Base-by-base conservation (phyloP, 2,797 vertebrate genomes). In the Luscinia megarhynchos region DNA sequence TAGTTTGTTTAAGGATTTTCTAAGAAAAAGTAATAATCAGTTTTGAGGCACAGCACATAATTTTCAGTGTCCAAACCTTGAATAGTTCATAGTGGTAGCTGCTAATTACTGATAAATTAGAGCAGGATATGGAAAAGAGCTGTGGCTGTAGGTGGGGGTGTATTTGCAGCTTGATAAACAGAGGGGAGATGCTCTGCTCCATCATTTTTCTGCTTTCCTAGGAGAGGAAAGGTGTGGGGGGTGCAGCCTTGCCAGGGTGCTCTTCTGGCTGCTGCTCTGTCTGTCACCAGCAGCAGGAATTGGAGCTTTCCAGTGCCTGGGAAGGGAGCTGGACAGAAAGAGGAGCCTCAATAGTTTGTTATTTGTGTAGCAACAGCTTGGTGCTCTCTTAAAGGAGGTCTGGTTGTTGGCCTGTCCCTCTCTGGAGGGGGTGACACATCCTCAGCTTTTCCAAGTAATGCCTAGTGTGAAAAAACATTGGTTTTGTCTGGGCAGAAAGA, bases 401-500 rank as follows among this genome's bases (percentile, higher is more conserved):
- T 96, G 32, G 41, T 92, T 95, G 89, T 93, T 96, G 93, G 90
- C 78, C 66, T 97, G 92, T 94, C 94, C 38, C 82, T 91, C 92
- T 84, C 66, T 68, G 69, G 84, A 96, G 86, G 66, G 83, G 77
- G 57, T 95, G 93, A 90, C 70, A 91, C 87, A 87, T 96, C 93
- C 58, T 89, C 70, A 84, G 67, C 53, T 1, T 91, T 94, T 95
- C 92, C 90, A 97, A 95, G 85, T 43, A 45, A 89, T 90, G 93
- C 40, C 73, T 3, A 89, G 55, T 64, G 79, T 95, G 91, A 72
- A 74, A 64, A 94, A 92, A 23, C 78, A 24, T 82, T 63, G 82
- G 89, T 89, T 96, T 96, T 94, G 89, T 94, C 76, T 45, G 57
- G 59, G 24, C 34, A 10, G 29, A 81, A 83, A 96, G 75, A 89